Base-by-base conservation (phyloP, 2,888 invertebrate genomes). In the Xestia rhomboidea region DNA sequence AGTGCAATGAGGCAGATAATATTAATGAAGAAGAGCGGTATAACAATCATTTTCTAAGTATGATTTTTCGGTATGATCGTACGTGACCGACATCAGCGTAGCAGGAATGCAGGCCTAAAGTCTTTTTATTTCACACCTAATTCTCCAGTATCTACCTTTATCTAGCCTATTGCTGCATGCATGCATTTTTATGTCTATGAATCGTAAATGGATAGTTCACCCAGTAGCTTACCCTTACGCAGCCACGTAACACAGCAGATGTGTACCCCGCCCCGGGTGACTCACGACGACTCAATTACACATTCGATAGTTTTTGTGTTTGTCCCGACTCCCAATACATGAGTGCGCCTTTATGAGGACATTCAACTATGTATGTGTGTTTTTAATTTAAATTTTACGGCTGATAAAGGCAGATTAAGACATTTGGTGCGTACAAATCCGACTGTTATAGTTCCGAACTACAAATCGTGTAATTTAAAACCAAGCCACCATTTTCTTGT, bases 271-370 rank as follows among this genome's bases (percentile, higher is more conserved):
- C 88, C 88, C 87, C 83, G 92, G 90, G 94, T 96, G 96, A 96
- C 93, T 96, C 96, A 96, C 95, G 92, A 96, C 95, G 95, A 94
- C 96, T 96, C 96, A 95, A 96, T 96, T 96, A 96, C 96, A 95
- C 93, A 95, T 96, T 96, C 95, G 95, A 96, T 93, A 95, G 95
- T 95, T 96, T 94, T 94, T 94, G 94, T 94, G 92, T 82, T 83
- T 87, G 87, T 89, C 89, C 86, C 86, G 70, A 71, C 67, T 89
- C 89, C 68, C 85, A 63, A 84, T 84, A 86, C 73, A 79, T 73
- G 77, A 82, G 72, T 77, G 70, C 60, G 85, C 73, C 75, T 91
- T 91, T 90, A 91, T 89, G 90, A 85, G 91, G 88, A 83, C 91
- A 79, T 91, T 91, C 91, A 91, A 92, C 92, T 80, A 82, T 82